Base-by-base conservation (phyloP, 2,797 vertebrate species). In the Neopelma chrysocephalum region DNA sequence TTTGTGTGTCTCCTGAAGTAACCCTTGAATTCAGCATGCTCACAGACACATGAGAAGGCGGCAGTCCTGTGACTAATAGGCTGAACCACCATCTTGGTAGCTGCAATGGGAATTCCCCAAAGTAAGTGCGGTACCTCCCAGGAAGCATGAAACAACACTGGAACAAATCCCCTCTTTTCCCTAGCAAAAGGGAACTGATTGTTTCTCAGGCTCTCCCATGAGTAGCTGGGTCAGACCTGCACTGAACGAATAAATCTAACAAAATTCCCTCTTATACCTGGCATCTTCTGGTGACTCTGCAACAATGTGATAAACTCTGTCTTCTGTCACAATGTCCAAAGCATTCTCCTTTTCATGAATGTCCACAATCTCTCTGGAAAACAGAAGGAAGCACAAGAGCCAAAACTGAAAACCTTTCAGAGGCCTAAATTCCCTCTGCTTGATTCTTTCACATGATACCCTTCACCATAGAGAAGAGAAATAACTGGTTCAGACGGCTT, bases 271-370 rank as follows among this genome's bases (percentile, higher is more conserved):
- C 42, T 13, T 45, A 15, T 98, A 99, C 99, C 99, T 99, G 93
- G 99, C 99, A 94, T 99, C 99, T 96, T 99, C 99, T 19, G 99
- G 99, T 40, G 99, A 98, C 95, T 99, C 99, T n/a, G 99, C 99
- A 13, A 99, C 98, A 65, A 99, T 99, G 87, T 99, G 99, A 96
- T 99, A 99, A 26, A 98, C 98, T 91, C 99, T 98, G 83, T 99
- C 99, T 31, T 98, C 98, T 3, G 99, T 99, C 90, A 99, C 98
- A 53, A 99, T 95, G 91, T 99, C 99, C 93, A 99, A 97, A 53
- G 99, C 99, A 70, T 99, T 99, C 97, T 99, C 99, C 96, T 99
- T 99, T 96, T 99, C 99, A 12, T 99, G 99, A 96, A 99, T 99
- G 97, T 99, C 99, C 95, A 99, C 98, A 38, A 99, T 99, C 69